Percentiles rank a stretch among this genome's conserved stretches.
Evolutionary conservation across 2,113 vertebrate genomes (phyloP).

Genomic region (Cettia cetti): DNA sequence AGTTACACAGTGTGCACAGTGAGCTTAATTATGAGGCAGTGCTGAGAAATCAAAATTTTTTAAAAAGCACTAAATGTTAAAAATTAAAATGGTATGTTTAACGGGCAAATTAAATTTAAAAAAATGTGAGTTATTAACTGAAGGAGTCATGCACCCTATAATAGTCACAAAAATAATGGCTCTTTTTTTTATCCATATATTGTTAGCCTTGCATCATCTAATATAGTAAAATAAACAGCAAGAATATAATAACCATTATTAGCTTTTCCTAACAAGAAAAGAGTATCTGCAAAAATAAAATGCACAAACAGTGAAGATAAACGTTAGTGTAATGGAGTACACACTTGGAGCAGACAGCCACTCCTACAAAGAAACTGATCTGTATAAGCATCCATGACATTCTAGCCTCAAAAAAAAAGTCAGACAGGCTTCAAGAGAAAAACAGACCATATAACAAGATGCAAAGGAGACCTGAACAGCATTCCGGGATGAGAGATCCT

Average conservation of each 20-base stretch:
- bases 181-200: background rate
- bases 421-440: background rate
- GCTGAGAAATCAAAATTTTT: background rate
- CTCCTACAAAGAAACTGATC: background rate
- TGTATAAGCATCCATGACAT: background rate
- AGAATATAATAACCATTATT: background rate
- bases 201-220: background rate
- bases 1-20: background rate
- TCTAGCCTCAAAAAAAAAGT: background rate
- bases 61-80: background rate
- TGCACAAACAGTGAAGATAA: background rate
- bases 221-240: background rate
- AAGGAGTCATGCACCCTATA: background rate
- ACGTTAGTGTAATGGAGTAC: rapidly evolving
- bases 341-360: background rate
- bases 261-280: background rate
- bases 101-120: background rate
- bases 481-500: background rate
- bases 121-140: background rate
- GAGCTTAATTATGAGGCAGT: background rate
- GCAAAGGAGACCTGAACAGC: background rate
- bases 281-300: background rate
- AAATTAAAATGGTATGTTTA: background rate
- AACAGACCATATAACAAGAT: background rate
- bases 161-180: background rate